Evolutionary conservation across 2,888 invertebrate species (phyloP).

Genomic region (Mylabris sibirica): DNA sequence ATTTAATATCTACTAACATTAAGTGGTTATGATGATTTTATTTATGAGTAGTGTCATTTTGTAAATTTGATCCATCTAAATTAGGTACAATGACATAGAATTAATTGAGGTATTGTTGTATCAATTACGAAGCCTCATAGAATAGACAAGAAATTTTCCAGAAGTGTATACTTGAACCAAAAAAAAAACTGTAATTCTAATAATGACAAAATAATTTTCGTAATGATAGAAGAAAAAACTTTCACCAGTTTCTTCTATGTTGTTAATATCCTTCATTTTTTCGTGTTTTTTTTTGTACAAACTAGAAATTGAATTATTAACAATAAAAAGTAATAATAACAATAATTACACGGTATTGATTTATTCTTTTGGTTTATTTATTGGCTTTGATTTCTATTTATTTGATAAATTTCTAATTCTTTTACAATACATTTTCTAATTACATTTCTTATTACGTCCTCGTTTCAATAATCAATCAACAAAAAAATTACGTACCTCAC

Average conservation of each 20-base stretch:
- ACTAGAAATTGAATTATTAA: no score
- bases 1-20: conserved; percentile 9
- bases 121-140: neutral
- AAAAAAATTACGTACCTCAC: neutral
- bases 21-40: conserved; percentile 23
- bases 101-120: conserved; percentile 18
- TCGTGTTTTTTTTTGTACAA: no score
- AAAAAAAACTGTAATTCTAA: no score
- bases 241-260: neutral
- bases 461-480: neutral
- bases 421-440: neutral
- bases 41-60: conserved; percentile 28
- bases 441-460: neutral
- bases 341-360: neutral
- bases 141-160: neutral
- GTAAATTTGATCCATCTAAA: conserved; percentile 29
- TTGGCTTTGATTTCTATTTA: neutral
- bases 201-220: no score
- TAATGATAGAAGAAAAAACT: neutral
- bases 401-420: neutral
- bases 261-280: no score
- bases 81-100: conserved; percentile 42
- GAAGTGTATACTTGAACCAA: neutral
- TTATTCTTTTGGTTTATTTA: neutral
- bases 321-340: neutral